Evolutionary conservation across 2,888 invertebrate species (phyloP).

Genomic region (Glaucopsyche alexis): DNA sequence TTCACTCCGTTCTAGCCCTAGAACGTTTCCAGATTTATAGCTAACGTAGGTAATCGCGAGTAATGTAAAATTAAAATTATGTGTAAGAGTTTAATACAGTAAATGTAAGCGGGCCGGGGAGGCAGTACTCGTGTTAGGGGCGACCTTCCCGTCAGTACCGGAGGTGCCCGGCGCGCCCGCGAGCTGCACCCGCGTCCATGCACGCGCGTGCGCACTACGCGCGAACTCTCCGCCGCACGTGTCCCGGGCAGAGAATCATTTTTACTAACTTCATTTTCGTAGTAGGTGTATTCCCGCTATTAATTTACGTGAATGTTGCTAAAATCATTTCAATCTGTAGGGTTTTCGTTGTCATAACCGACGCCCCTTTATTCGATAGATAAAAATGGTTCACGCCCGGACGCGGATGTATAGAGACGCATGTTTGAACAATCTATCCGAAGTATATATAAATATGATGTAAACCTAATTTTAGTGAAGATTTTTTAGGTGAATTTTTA

Average conservation of each 20-base stretch:
- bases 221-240: background rate
- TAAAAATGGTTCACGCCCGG: slow-evolving; percentile 11
- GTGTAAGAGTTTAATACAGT: slow-evolving; percentile 5
- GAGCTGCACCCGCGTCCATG: too few relatives aligned
- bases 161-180: background rate
- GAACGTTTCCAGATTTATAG: slow-evolving; percentile 15
- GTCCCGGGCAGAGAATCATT: background rate
- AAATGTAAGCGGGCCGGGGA: slow-evolving; percentile 19
- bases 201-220: too few relatives aligned
- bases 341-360: background rate
- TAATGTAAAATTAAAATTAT: slow-evolving; percentile 25
- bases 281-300: background rate
- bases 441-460: slow-evolving; percentile 57
- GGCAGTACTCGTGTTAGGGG: background rate
- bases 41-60: slow-evolving; percentile 3
- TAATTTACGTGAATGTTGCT: background rate
- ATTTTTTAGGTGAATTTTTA: slow-evolving; percentile 76
- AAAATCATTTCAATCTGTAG: background rate
- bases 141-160: slow-evolving; percentile 5
- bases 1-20: slow-evolving; percentile 12
- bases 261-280: background rate
- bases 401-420: slow-evolving; percentile 35
- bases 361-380: background rate
- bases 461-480: slow-evolving; percentile 67
- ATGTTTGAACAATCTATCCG: slow-evolving; percentile 52